Conservation (phyloP, 2,888 invertebrate genomes). For the Poecilus cupreus region DNA sequence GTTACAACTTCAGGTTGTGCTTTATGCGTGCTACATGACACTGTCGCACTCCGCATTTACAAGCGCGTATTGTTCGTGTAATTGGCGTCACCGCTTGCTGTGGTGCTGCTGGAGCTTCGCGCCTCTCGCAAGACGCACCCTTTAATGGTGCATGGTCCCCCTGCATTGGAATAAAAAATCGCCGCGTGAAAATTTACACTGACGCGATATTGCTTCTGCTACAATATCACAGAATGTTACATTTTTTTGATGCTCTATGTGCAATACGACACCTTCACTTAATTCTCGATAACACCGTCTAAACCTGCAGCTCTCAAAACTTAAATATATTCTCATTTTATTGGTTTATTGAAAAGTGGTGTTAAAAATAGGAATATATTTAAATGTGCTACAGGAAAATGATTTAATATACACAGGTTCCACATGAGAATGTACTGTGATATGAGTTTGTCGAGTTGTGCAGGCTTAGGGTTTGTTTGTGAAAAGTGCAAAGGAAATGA, state of each 20-base stretch:
- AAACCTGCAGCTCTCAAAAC: no score
- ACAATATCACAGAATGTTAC: slow-evolving; percentile 1
- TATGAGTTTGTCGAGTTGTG: no score
- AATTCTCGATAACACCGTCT: neutral
- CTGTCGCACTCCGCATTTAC: slow-evolving; percentile 65
- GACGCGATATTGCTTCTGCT: neutral
- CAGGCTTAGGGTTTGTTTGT: no score
- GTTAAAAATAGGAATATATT: no score
- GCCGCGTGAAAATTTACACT: slow-evolving; percentile 45
- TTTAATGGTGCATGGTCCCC: slow-evolving; percentile 14
- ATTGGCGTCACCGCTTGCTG: slow-evolving; percentile 19
- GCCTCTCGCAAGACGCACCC: neutral
- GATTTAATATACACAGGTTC: no score
- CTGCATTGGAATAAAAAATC: slow-evolving; percentile 47
- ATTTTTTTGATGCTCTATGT: neutral
- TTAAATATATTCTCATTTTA: no score
- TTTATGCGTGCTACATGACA: slow-evolving; percentile 73
- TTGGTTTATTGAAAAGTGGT: no score
- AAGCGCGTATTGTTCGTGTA: slow-evolving; percentile 51
- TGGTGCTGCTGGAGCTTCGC: neutral
- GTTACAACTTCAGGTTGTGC: slow-evolving; percentile 72
- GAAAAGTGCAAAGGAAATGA: no score
- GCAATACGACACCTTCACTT: slow-evolving; percentile 10
- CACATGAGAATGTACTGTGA: no score
- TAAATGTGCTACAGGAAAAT: no score